Evolutionary conservation across 2,888 invertebrate genomes (phyloP).

Genomic region (Andrena bicolor): DNA sequence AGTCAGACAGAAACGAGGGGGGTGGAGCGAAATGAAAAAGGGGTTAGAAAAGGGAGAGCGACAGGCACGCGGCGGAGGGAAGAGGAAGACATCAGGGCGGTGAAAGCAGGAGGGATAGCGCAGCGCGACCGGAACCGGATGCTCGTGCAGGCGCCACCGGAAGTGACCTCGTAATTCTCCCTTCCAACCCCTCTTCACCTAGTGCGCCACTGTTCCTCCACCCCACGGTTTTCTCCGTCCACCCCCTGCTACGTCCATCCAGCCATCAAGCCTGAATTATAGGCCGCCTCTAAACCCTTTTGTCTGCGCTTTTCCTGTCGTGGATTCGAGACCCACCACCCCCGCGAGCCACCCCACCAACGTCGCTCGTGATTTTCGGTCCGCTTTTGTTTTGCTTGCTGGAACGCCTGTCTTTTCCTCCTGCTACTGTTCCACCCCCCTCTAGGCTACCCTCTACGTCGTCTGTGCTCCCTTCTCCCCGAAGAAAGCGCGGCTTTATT

Average conservation of each 20-base stretch:
- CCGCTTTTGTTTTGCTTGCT: slow-evolving; percentile 70
- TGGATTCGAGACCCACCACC: slow-evolving; percentile 74
- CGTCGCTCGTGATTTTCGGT: slow-evolving; percentile 74
- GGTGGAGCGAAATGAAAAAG: slow-evolving; percentile 32
- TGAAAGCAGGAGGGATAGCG: slow-evolving; percentile 72
- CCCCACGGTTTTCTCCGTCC: slow-evolving; percentile 35
- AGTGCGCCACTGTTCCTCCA: slow-evolving; percentile 50
- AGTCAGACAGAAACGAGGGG: slow-evolving; percentile 25
- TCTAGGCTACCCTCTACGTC: slow-evolving; percentile 34
- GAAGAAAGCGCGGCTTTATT: slow-evolving; percentile 57
- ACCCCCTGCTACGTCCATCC: slow-evolving; percentile 72
- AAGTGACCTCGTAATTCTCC: slow-evolving; percentile 85
- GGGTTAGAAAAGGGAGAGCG: slow-evolving; percentile 36
- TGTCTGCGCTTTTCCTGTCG: slow-evolving; percentile 84
- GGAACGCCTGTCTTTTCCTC: slow-evolving; percentile 43
- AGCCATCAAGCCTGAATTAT: slow-evolving; percentile 84
- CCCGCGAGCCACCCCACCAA: neutral
- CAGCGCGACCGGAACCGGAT: slow-evolving; percentile 83
- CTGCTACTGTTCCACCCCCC: neutral
- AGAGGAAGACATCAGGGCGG: slow-evolving; percentile 54
- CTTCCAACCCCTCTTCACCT: slow-evolving; percentile 69
- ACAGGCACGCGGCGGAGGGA: slow-evolving; percentile 31
- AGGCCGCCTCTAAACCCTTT: slow-evolving; percentile 83
- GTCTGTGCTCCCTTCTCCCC: slow-evolving; percentile 12
- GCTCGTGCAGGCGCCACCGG: slow-evolving; percentile 84